These are phyloP conservation scores for Micromussa lordhowensis DNA, from an alignment of 92 coral and sea anemone species.

Conservation along the genomic window DNA sequence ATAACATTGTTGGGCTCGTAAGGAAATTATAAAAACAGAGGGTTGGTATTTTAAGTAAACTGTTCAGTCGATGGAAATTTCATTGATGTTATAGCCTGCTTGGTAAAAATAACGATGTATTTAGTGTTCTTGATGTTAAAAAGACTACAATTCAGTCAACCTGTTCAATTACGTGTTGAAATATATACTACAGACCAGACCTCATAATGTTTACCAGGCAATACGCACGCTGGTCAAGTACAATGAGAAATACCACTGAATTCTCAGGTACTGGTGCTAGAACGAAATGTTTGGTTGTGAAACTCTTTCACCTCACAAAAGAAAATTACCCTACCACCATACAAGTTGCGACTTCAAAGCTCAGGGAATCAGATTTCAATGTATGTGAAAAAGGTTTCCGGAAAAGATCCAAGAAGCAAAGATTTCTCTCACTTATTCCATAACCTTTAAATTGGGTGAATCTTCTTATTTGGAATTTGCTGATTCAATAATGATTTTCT, in stretches of 20 bases:
- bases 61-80: not conserved
- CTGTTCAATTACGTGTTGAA: not conserved
- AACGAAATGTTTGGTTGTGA: not conserved
- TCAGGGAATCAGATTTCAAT: no score
- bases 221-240: not conserved
- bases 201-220: not conserved
- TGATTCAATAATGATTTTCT: no score
- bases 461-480: no score
- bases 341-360: no score
- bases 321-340: not conserved
- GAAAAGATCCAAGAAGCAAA: no score
- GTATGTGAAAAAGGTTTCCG: no score
- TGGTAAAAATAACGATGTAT: not conserved
- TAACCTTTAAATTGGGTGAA: no score
- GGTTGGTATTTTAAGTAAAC: not conserved
- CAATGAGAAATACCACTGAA: not conserved
- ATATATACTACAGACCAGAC: not conserved
- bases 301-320: not conserved
- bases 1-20: not conserved
- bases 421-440: no score
- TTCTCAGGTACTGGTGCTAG: not conserved
- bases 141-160: not conserved
- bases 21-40: not conserved
- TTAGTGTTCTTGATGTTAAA: not conserved
- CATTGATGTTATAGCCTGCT: not conserved